Base-by-base conservation (phyloP, 1,140 invertebrate genomes). In the Cotesia glomerata region DNA sequence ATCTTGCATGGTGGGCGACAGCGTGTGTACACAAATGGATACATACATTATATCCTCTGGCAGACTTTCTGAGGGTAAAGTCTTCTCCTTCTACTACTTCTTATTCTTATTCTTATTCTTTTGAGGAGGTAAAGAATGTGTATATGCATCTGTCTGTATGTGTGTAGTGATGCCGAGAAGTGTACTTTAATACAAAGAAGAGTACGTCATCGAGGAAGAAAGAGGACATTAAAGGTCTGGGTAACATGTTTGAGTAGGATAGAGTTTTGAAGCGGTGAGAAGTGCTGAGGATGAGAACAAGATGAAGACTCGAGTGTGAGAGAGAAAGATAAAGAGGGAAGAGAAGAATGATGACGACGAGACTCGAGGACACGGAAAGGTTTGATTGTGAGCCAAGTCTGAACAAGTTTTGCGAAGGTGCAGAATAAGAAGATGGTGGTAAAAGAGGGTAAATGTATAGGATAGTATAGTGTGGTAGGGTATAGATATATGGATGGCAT, bases 11-110 rank as follows among this genome's bases (percentile, higher is more conserved):
- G 68, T 62, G 70, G 35, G 49, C 51, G 66, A 66, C 14, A 35
- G 18, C 62, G 14, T 59, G 59, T 75, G 68, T 69, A 75, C 68
- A 71, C 74, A 73, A 73, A 75, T 73, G 66, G 52, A 69, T 70
- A 75, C 71, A 75, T 73, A 73, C 67, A 75, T 75, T 75, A 73
- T 72, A 73, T 72, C 71, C 67, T 51, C 62, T 26, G 63, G 74
- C 62, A 16, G 63, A 72, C 65, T 67, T 63, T 64, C 54, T 49
- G 16, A 58, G 61, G 39, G 51, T 26, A 26, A 71, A 32, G 69
- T 11, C 39, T 45, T 45, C 39, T 45, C 39, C 8, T 9, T 11
- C 39, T 8, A 4, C 39, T 39, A 8, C 7, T 39, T 39, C 39
- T 45, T 45, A 7, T 45, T 45, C 36, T 39, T 39, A 5, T 39